Evolutionary conservation across 2,113 vertebrate species (phyloP), one percentile per base, ranked within the genome.

Genomic region (Pitta sordida): DNA sequence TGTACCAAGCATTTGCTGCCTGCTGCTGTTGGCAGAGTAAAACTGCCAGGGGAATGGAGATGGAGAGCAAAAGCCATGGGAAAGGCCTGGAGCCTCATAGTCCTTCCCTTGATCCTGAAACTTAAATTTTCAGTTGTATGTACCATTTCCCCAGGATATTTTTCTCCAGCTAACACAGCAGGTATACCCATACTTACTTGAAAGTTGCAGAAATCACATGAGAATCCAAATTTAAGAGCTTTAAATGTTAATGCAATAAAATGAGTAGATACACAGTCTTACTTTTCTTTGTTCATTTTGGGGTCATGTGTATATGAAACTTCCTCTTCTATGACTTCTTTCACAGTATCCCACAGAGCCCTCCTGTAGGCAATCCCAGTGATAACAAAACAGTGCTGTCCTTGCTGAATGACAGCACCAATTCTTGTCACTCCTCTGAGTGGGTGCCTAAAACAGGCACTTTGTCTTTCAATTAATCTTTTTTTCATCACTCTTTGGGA

Each of bases 1-100:
- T 95, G 95, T 94, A 79, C 87, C 95, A 95, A 96, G 56, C 52
- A 83, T 94, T 95, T 94, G 49, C 92, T 91, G 73, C 80, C 44
- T 89, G 87, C 95, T 97, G 90, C 82, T 96, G 94, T 97, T 87
- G 96, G 97, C 96, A 97, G 95, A 95, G 83, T 97, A 97, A 98
- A 87, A 97, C 95, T 97, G 93, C 74, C 84, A 93, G 51, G 32
- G 68, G 26, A 79, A 86, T 34, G 20, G 44, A 56, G 26, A 44
- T 10, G 39, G 60, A 48, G 67, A 68, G 29, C 49, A 83, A 87
- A 74, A 79, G 34, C 27, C 59, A 76, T 0, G 3, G 59, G n/a
- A 78, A 71, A 71, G 48, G 36, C 41, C 59, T 82, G 52, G n/a
- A 75, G 7, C 26, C 49, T 62, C 22, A 13, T 17, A 64, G 15